Conservation (phyloP, 2,797 vertebrate genomes). For the Knipowitschia caucasica region DNA sequence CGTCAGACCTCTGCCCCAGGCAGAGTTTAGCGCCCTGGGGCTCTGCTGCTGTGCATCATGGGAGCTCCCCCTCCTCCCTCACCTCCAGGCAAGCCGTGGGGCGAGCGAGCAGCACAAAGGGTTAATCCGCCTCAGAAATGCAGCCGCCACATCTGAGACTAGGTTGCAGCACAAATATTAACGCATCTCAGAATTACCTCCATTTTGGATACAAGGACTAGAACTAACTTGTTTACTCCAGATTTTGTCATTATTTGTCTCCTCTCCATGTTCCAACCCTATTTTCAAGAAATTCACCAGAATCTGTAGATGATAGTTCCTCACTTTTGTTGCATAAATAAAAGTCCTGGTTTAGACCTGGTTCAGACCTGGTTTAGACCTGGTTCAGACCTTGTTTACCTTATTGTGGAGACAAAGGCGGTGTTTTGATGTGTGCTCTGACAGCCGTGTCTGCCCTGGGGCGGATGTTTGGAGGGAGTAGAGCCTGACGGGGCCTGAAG, state of each 20-base stretch:
- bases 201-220: not conserved
- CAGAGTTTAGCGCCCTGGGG: conserved; percentile 56
- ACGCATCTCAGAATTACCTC: not conserved
- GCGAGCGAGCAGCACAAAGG: conserved; percentile 42
- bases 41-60: conserved; percentile 60
- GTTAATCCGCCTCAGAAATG: too few relatives aligned
- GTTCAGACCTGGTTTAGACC: not conserved
- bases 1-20: conserved; percentile 77
- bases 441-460: conserved; percentile 38
- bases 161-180: too few relatives aligned
- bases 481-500: too few relatives aligned
- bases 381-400: not conserved
- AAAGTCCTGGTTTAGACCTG: too few relatives aligned
- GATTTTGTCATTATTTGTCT: not conserved
- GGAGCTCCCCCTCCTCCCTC: conserved; percentile 15
- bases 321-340: too few relatives aligned
- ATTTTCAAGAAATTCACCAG: too few relatives aligned
- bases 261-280: too few relatives aligned
- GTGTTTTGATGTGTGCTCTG: conserved; percentile 17
- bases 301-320: too few relatives aligned
- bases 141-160: conserved; percentile 17
- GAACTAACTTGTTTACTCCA: not conserved
- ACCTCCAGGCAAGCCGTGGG: conserved; percentile 19
- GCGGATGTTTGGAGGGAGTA: not conserved
- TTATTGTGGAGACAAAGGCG: not conserved